Conservation (phyloP, 2,888 invertebrate species). For the Aporophyla nigra region DNA sequence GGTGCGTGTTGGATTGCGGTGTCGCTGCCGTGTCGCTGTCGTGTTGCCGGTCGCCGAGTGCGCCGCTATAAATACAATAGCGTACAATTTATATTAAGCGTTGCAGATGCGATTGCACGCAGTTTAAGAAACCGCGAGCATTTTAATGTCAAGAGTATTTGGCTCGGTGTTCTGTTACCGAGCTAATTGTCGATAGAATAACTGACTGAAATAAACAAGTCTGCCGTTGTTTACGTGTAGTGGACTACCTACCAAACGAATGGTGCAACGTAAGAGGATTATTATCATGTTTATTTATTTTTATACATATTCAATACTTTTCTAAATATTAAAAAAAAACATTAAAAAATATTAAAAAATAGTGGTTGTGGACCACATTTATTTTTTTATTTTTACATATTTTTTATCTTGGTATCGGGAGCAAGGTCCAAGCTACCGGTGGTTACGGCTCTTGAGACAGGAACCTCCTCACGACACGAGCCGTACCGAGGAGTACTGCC, state of each 20-base stretch:
- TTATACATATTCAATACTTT: no score
- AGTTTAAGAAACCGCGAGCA: slow-evolving; percentile 39
- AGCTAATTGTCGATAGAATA: slow-evolving; percentile 25
- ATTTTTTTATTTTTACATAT: no score
- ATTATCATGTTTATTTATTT: no score
- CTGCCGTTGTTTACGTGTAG: background rate
- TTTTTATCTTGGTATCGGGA: no score
- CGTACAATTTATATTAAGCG: slow-evolving; percentile 31
- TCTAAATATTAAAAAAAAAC: no score
- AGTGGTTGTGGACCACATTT: no score
- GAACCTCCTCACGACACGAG: no score
- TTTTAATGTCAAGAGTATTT: slow-evolving; percentile 43
- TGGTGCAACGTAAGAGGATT: background rate
- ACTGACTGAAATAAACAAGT: background rate
- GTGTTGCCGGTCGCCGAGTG: background rate
- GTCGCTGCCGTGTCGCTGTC: background rate
- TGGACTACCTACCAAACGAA: background rate
- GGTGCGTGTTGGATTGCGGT: no score
- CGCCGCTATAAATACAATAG: slow-evolving; percentile 40
- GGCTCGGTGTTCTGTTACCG: slow-evolving; percentile 25
- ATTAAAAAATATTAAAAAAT: no score
- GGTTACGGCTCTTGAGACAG: no score
- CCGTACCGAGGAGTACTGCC: no score
- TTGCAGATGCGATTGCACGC: slow-evolving; percentile 20
- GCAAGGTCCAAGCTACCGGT: no score